These are phyloP conservation scores for Dendrocincla fuliginosa DNA, from an alignment of 2,797 vertebrate species.

Conservation along the genomic window DNA sequence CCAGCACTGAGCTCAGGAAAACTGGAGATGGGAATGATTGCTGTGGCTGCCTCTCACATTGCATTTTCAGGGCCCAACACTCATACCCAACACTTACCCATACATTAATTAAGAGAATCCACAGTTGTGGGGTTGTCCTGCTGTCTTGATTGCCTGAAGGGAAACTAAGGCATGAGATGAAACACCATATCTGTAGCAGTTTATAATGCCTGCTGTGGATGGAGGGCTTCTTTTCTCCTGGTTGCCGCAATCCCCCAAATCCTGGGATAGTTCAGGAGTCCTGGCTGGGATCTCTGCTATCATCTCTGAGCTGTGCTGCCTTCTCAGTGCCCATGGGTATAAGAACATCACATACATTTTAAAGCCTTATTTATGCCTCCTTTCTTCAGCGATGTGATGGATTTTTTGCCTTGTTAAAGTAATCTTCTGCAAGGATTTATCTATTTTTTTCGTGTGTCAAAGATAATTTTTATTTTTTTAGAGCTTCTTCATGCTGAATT, in stretches of 20 bases:
- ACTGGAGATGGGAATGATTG: background rate
- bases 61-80: background rate
- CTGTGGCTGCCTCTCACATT: background rate
- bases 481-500: constrained; percentile 6
- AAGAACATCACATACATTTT: background rate
- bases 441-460: background rate
- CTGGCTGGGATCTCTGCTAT: background rate
- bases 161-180: background rate
- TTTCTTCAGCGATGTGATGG: background rate
- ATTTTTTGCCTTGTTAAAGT: constrained; percentile 13
- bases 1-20: background rate
- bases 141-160: background rate
- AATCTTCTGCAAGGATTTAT: constrained; percentile 6
- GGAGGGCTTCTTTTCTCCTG: background rate
- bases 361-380: background rate
- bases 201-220: background rate
- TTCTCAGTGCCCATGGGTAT: background rate
- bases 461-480: background rate
- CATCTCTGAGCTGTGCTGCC: background rate
- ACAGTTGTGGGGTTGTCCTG: background rate
- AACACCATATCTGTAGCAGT: background rate
- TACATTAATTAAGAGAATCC: background rate
- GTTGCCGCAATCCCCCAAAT: background rate
- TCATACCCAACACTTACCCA: background rate
- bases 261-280: background rate